Base-by-base conservation (phyloP, 2,888 invertebrate species). In the Lasioglossum zephyrum region DNA sequence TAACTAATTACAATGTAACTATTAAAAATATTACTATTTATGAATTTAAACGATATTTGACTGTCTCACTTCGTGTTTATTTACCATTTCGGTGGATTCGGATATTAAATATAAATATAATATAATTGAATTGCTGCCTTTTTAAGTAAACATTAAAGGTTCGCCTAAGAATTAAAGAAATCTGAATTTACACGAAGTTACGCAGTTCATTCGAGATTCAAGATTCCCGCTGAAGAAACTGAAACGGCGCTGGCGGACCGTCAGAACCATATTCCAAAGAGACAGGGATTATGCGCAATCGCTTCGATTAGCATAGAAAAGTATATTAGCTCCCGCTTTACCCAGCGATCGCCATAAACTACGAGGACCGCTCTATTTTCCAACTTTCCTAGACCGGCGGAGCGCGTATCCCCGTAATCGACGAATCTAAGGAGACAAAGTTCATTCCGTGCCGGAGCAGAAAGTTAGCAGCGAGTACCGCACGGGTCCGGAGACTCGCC, bases 221-320 rank as follows among this genome's bases (percentile, higher is more conserved):
- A 63, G 66, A 9, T 9, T 3, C 9, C 18, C 13, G 36, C 22
- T 39, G 2, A 69, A 69, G 36, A 39, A 39, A 22, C 9, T 41
- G 22, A 13, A 41, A n/a, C 13, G 44, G 44, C 22, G n/a, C 36
- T 9, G 22, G 66, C 39, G 39, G 18, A 39, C 22, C n/a, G n/a
- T 41, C 5, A 11, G 13, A 39, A 70, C 70, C 41, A n/a, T 70
- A 41, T 70, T 70, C 70, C 70, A 70, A 70, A 70, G 39, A 39
- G 39, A 39, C 36, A 13, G n/a, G 70, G n/a, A n/a, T 39, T 39
- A n/a, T 70, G n/a, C n/a, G 22, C n/a, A 41, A 70, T n/a, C 41
- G n/a, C n/a, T 41, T 70, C 41, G 41, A 41, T 70, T 70, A 70
- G 41, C 70, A 39, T 70, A 70, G 9, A 41, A 70, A 70, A 70